Evolutionary conservation across 2,888 invertebrate genomes (phyloP).

Genomic region (Macropis europaea): DNA sequence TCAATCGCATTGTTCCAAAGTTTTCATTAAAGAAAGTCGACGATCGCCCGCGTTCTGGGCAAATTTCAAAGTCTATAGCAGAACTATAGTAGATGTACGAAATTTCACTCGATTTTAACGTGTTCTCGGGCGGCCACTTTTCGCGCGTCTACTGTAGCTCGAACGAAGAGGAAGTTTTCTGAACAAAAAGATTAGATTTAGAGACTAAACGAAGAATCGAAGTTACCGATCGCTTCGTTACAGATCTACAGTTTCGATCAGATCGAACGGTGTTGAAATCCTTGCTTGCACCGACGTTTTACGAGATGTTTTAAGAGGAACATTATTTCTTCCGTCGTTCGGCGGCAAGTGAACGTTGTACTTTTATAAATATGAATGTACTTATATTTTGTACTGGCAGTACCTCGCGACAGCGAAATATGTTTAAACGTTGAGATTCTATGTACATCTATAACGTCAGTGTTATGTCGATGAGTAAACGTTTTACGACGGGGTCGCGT

Average conservation of each 20-base stretch:
- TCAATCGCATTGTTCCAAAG: neutral
- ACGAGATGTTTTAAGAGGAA: conserved; percentile 27
- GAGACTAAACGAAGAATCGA: neutral
- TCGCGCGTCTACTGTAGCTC: too few species aligned
- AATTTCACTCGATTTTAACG: too few species aligned
- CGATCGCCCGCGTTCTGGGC: neutral
- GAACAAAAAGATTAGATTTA: neutral
- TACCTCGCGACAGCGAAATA: conserved; percentile 42
- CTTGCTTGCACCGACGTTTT: conserved; percentile 38
- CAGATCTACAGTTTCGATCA: neutral
- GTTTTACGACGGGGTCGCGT: conserved; percentile 22
- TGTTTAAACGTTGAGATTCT: conserved; percentile 37
- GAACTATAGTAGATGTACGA: too few species aligned
- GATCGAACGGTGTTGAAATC: conserved; percentile 18
- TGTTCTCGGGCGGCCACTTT: too few species aligned
- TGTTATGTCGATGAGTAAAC: conserved; percentile 40
- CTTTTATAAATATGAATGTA: conserved; percentile 73
- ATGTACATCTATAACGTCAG: conserved; percentile 40
- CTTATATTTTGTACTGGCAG: conserved; percentile 71
- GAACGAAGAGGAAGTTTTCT: neutral
- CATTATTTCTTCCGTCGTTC: conserved; percentile 54
- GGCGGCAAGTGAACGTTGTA: conserved; percentile 65
- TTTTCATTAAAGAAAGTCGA: neutral
- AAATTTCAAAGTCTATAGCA: too few species aligned
- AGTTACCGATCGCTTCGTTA: neutral